A percentile compares a stretch with the other conserved stretches of the same genome.
Evolutionary conservation across 2,797 vertebrate genomes (phyloP).

Genomic region (Mormyrus proboscirostris): DNA sequence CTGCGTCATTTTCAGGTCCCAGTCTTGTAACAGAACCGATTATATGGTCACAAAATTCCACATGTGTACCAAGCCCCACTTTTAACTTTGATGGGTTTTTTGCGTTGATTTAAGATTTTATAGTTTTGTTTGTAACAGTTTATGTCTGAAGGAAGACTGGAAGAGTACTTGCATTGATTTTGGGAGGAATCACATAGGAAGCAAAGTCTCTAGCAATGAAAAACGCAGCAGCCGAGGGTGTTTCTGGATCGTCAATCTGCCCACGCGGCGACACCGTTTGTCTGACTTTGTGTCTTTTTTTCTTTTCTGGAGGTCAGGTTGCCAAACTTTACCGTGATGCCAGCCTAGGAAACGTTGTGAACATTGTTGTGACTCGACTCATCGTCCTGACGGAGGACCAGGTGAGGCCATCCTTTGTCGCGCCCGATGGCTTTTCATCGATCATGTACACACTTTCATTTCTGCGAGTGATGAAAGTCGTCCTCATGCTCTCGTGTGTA

Average conservation of each 20-base stretch:
- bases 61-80: not conserved
- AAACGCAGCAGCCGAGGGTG: not conserved
- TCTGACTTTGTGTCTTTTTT: conserved; percentile 99
- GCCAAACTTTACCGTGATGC: conserved; percentile 99
- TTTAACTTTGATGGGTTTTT: not conserved
- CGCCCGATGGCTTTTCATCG: not conserved
- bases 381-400: conserved; percentile 98
- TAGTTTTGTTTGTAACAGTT: not conserved
- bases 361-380: conserved; percentile 95
- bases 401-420: conserved; percentile 60
- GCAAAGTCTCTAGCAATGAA: not conserved
- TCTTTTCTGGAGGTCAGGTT: conserved; percentile 99
- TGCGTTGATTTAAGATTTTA: not conserved
- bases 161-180: not conserved
- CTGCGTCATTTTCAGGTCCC: not conserved
- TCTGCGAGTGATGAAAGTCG: not conserved
- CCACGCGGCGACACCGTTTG: conserved; percentile 61
- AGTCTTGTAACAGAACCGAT: not conserved
- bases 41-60: not conserved
- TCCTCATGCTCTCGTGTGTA: not conserved
- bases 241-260: not conserved
- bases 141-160: not conserved
- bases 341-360: conserved; percentile 99
- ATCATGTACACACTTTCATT: conserved; percentile 2
- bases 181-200: not conserved